Evolutionary conservation across 2,113 vertebrate species (phyloP).

Genomic region (Lycocorax pyrrhopterus): DNA sequence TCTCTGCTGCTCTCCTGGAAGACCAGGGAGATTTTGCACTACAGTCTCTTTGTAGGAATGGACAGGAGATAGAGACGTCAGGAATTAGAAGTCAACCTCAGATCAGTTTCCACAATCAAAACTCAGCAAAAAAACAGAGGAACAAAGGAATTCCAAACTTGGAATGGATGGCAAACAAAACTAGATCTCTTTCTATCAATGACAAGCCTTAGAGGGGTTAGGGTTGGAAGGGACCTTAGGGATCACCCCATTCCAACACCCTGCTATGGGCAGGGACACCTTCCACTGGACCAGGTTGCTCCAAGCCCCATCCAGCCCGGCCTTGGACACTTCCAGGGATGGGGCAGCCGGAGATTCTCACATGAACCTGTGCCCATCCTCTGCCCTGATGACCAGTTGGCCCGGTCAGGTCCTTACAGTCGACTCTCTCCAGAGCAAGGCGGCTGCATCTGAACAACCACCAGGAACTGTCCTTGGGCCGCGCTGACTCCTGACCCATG

Average conservation of each 20-base stretch:
- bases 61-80: not conserved
- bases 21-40: not conserved
- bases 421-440: not conserved
- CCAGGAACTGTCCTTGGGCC: not conserved
- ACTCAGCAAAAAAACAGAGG: not conserved
- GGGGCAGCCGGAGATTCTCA: not conserved
- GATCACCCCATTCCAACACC: fast-evolving
- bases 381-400: not conserved
- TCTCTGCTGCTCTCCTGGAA: not conserved
- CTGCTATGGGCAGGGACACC: not conserved
- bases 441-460: not conserved
- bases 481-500: not conserved
- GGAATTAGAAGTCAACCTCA: not conserved
- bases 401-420: not conserved
- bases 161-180: not conserved
- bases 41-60: not conserved
- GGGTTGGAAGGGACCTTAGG: not conserved
- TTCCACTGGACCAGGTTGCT: fast-evolving
- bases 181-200: not conserved
- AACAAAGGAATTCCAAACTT: not conserved
- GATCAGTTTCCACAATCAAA: not conserved
- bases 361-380: not conserved
- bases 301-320: fast-evolving
- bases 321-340: not conserved
- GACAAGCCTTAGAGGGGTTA: not conserved